These are phyloP conservation scores for Tethea ocularis DNA, from an alignment of 2,888 invertebrate genomes.

Conservation along the genomic window DNA sequence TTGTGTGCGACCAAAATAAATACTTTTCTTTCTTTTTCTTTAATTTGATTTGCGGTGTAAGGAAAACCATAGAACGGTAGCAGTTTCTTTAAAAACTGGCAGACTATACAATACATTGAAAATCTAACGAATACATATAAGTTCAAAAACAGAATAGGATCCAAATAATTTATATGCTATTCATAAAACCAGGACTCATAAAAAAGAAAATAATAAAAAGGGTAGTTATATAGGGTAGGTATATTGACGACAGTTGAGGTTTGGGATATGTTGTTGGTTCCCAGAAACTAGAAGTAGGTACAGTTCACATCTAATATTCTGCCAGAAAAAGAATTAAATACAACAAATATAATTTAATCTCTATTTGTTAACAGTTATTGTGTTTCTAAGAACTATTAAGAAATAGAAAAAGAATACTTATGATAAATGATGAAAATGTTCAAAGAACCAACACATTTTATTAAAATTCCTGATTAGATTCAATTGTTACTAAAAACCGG, in stretches of 20 bases:
- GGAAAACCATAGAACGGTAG: no score
- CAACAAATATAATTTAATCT: not conserved
- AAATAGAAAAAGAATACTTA: no score
- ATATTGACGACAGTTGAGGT: conserved; percentile 66
- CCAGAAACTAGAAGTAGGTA: not conserved
- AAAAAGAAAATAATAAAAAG: conserved; percentile 66
- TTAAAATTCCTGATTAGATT: no score
- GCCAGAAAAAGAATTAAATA: not conserved
- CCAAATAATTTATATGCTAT: conserved; percentile 38
- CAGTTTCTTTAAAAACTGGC: no score
- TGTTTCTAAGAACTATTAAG: not conserved
- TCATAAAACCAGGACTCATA: conserved; percentile 54
- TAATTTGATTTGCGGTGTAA: no score
- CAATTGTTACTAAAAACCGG: no score
- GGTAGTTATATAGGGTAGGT: conserved; percentile 70
- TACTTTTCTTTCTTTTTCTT: no score
- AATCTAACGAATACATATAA: not conserved
- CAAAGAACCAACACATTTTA: no score
- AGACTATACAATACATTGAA: no score
- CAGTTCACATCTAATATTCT: conserved; percentile 9
- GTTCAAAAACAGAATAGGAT: not conserved
- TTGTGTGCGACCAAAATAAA: no score
- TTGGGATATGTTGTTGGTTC: conserved; percentile 19
- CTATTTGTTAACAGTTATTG: not conserved
- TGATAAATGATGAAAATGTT: no score